A percentile compares a stretch with the other conserved stretches of the same genome.
phyloP scores from a whole-genome alignment of 2,888 invertebrate genomes.

The Temnothorax rugatulus region DNA sequence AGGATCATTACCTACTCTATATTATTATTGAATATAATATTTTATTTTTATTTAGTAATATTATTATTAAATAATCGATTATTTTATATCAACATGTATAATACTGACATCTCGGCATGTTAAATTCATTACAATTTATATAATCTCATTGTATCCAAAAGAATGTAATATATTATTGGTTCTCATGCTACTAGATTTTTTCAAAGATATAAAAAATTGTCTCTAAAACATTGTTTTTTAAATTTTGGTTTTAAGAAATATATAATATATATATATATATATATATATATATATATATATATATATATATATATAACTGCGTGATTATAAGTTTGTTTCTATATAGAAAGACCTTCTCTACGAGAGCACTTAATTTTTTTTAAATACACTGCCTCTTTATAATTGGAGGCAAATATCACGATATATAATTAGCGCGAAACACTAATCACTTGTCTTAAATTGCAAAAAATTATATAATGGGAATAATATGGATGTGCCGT shows the following conservation, averaged over 20 bases:
- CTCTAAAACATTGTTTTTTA: neutral
- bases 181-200: neutral
- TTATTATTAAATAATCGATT: too few relatives aligned
- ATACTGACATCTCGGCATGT: neutral
- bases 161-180: neutral
- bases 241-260: neutral
- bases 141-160: neutral
- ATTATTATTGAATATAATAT: neutral
- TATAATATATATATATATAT: neutral
- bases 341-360: neutral
- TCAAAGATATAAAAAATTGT: neutral
- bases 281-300: neutral
- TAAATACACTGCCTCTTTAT: neutral
- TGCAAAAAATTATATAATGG: neutral
- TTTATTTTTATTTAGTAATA: neutral
- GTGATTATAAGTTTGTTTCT: slow-evolving; percentile 4
- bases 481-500: neutral
- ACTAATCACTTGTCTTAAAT: neutral
- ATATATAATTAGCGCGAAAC: neutral
- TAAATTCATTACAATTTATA: neutral
- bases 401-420: neutral
- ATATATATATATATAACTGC: neutral
- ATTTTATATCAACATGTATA: neutral
- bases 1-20: neutral
- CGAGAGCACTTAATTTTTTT: neutral